phyloP scores from a whole-genome alignment of 2,888 invertebrate species.

The Sipha maydis region DNA sequence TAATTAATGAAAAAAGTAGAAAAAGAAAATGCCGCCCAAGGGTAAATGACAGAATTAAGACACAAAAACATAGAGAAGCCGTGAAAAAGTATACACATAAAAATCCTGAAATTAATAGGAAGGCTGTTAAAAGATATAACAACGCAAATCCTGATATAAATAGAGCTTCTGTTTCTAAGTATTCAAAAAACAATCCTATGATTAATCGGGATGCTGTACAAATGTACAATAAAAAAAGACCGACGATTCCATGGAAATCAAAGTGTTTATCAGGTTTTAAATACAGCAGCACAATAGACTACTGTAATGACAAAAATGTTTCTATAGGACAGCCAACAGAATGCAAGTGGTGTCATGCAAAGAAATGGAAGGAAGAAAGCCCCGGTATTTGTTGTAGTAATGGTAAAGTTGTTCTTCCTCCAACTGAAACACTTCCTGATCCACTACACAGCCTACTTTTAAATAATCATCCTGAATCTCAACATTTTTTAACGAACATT shows the following conservation, averaged over 20 bases:
- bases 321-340: too few relatives aligned
- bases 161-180: neutral
- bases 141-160: neutral
- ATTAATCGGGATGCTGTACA: neutral
- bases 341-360: too few relatives aligned
- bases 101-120: neutral
- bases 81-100: too few relatives aligned
- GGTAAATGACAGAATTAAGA: neutral
- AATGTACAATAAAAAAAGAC: neutral
- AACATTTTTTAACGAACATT: too few relatives aligned
- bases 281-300: too few relatives aligned
- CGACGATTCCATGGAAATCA: slow-evolving; percentile 3
- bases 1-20: neutral
- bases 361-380: too few relatives aligned
- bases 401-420: neutral
- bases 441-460: neutral
- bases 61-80: too few relatives aligned
- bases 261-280: neutral
- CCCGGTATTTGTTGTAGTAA: neutral
- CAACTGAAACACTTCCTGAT: neutral
- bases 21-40: neutral
- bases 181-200: neutral
- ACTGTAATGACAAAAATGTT: too few relatives aligned
- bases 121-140: neutral
- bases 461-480: too few relatives aligned